Evolutionary conservation across 2,888 invertebrate genomes (phyloP).

Genomic region (Mesorhabditis belari): DNA sequence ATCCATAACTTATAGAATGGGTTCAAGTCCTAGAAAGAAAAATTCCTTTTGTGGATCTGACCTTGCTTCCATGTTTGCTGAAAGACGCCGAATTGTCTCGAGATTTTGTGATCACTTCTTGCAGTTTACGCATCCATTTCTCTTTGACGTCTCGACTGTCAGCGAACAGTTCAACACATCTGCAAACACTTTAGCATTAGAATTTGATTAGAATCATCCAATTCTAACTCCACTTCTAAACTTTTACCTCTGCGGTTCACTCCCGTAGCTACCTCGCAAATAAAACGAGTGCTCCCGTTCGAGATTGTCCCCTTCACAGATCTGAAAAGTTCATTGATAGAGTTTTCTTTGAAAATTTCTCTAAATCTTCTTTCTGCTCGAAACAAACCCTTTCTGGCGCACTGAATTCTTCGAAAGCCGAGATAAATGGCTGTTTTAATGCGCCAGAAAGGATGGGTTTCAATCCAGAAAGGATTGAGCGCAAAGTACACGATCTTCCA

Average conservation of each 20-base stretch:
- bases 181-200: no score
- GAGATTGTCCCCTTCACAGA: constrained; percentile 64
- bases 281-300: constrained; percentile 66
- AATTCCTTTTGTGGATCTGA: no score
- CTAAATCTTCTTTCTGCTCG: not conserved
- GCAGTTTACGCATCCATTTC: constrained; percentile 44
- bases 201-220: not conserved
- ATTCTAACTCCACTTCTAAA: not conserved
- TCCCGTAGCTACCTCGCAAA: constrained; percentile 55
- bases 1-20: no score
- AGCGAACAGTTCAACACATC: constrained; percentile 46
- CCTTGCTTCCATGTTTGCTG: constrained; percentile 1
- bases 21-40: no score
- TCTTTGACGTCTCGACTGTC: constrained; percentile 42
- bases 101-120: constrained; percentile 39
- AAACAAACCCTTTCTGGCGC: no score
- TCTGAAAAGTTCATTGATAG: constrained; percentile 35
- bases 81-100: constrained; percentile 22
- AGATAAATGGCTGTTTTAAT: not conserved
- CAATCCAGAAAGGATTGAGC: not conserved
- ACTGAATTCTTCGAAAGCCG: not conserved
- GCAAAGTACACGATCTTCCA: not conserved
- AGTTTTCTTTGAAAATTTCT: not conserved
- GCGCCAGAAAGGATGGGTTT: not conserved
- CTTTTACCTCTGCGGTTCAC: constrained; percentile 21